A percentile compares a stretch with the other conserved stretches of the same genome.
Conservation (phyloP, 2,888 invertebrate species). For the Melinopterus prodromus region DNA sequence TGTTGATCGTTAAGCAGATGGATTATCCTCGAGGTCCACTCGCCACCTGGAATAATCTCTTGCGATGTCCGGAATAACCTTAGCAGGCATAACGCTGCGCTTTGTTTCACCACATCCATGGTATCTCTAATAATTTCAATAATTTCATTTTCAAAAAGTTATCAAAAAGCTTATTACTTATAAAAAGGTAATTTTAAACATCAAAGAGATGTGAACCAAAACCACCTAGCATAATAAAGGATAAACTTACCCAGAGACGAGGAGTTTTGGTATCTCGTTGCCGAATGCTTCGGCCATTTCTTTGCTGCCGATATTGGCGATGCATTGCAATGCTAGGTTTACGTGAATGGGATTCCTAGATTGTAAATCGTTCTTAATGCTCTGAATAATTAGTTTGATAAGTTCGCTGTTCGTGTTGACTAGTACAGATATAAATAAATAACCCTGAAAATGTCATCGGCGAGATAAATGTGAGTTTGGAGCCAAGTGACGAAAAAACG, state of each 20-base stretch:
- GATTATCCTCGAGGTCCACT: conserved; percentile 99
- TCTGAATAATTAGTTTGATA: conserved; percentile 98
- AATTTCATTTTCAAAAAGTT: conserved; percentile 40
- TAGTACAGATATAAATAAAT: conserved; percentile 98
- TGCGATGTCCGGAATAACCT: conserved; percentile 94
- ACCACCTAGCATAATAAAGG: conserved; percentile 6
- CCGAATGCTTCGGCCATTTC: conserved; percentile 99
- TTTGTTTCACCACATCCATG: conserved; percentile 99
- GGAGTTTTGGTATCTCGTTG: conserved; percentile 96
- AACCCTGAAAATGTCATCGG: conserved; percentile 77
- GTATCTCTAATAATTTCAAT: conserved; percentile 80
- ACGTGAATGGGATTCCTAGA: conserved; percentile 98
- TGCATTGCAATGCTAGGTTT: conserved; percentile 98
- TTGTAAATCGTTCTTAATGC: conserved; percentile 97
- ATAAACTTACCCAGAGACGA: conserved; percentile 87
- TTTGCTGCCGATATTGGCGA: conserved; percentile 98
- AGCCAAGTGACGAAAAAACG: conserved; percentile 17
- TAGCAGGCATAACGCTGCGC: conserved; percentile 95
- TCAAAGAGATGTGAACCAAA: neutral
- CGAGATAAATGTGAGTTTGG: no score
- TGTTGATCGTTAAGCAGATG: conserved; percentile 99
- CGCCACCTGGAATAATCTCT: conserved; percentile 95
- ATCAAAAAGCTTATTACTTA: conserved; percentile 10
- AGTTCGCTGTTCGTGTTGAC: conserved; percentile 99
- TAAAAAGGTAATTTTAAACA: neutral